phyloP scores from a whole-genome alignment of 1,140 invertebrate genomes.

The Nephotettix cincticeps region DNA sequence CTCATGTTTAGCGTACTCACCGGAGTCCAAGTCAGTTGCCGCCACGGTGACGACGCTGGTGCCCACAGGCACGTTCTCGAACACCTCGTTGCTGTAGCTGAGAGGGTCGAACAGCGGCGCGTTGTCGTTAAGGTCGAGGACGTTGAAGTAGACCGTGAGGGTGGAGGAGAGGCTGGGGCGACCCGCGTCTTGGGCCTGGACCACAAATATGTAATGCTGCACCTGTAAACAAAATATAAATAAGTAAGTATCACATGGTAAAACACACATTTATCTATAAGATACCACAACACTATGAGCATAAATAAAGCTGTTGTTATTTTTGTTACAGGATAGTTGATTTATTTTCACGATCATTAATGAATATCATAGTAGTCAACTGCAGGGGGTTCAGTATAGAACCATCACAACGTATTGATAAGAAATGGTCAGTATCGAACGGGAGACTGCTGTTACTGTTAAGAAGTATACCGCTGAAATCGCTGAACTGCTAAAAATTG shows the following conservation, averaged over 20 bases:
- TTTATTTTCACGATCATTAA: too few relatives aligned
- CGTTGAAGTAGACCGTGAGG: conserved; percentile 90
- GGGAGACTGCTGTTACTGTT: too few relatives aligned
- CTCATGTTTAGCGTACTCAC: conserved; percentile 61
- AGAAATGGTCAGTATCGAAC: too few relatives aligned
- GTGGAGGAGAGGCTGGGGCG: conserved; percentile 86
- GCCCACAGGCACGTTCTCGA: conserved; percentile 81
- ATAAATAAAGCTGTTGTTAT: too few relatives aligned
- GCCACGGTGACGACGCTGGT: conserved; percentile 77
- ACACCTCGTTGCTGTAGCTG: conserved; percentile 82
- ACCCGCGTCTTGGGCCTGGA: conserved; percentile 88
- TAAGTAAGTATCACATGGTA: conserved; percentile 11
- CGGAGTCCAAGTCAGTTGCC: conserved; percentile 89
- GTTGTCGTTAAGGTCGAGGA: conserved; percentile 94
- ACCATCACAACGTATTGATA: too few relatives aligned
- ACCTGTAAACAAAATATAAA: conserved; percentile 61
- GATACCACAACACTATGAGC: too few relatives aligned
- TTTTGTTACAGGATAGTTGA: too few relatives aligned
- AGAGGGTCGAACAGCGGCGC: conserved; percentile 88
- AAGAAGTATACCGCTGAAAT: too few relatives aligned
- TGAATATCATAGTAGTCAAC: too few relatives aligned
- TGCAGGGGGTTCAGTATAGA: too few relatives aligned
- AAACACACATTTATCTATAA: too few relatives aligned
- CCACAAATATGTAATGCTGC: conserved; percentile 90
- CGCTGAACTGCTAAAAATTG: too few relatives aligned